A percentile compares a stretch with the other conserved stretches of the same genome.
Evolutionary conservation across 2,113 vertebrate species (phyloP).

Genomic region (Seriola dumerili): DNA sequence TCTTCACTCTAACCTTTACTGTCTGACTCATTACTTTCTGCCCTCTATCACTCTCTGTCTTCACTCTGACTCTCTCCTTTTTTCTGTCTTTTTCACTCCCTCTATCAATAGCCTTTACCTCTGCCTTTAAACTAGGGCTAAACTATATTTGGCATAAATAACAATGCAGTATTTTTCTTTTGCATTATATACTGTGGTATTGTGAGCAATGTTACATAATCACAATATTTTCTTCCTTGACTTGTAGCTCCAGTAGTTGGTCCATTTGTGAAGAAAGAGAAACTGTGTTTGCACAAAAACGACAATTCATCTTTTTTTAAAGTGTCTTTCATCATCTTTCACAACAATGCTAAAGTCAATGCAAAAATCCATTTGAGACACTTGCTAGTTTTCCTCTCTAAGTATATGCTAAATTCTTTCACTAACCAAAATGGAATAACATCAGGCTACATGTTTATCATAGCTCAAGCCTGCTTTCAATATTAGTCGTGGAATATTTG

Average conservation of each 20-base stretch:
- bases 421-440: neutral
- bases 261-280: no score
- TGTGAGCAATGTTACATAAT: no score
- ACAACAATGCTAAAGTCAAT: no score
- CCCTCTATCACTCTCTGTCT: neutral
- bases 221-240: no score
- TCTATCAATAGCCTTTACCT: neutral
- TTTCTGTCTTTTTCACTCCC: neutral
- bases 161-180: neutral
- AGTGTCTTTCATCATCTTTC: no score
- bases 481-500: neutral
- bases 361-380: no score
- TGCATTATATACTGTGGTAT: no score
- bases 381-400: neutral
- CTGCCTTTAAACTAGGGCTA: neutral
- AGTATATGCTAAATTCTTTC: neutral
- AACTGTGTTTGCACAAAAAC: no score
- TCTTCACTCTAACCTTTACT: neutral
- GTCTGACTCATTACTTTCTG: constrained; percentile 18
- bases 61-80: neutral
- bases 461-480: neutral
- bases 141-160: neutral
- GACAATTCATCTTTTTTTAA: no score
- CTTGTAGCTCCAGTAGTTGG: no score
- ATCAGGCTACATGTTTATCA: no score